These are phyloP conservation scores for Cathartes aura DNA, from an alignment of 2,113 vertebrate genomes.

Conservation along the genomic window DNA sequence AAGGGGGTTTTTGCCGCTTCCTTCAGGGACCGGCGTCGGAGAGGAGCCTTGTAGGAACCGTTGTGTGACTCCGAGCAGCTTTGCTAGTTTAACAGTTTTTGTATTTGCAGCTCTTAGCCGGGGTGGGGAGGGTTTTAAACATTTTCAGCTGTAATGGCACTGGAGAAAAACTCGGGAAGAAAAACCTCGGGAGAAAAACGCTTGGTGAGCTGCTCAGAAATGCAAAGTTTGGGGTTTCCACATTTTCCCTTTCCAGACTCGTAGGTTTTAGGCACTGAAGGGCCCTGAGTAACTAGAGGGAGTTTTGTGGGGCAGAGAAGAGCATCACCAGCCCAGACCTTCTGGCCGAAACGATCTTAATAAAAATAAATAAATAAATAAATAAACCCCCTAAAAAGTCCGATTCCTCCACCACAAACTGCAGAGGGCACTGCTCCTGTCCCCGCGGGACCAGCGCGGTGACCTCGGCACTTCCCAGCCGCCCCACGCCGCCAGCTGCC, in stretches of 20 bases:
- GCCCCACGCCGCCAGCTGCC: not conserved
- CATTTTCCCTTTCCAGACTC: not conserved
- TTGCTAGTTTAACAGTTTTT: not conserved
- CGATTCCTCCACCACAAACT: not conserved
- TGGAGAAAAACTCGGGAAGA: not conserved
- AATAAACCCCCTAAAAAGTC: not conserved
- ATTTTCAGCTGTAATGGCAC: not conserved
- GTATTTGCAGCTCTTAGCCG: not conserved
- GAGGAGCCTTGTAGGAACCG: not conserved
- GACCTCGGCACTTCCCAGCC: not conserved
- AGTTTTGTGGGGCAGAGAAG: not conserved
- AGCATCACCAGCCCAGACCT: not conserved
- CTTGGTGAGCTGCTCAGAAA: not conserved
- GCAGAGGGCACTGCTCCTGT: not conserved
- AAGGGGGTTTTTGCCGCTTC: not conserved
- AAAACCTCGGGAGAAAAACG: not conserved
- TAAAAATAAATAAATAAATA: not conserved
- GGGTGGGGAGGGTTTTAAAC: not conserved
- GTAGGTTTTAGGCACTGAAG: not conserved
- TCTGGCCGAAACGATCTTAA: not conserved
- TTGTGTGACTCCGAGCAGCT: not conserved
- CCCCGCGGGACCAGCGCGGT: not conserved
- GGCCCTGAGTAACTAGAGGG: not conserved
- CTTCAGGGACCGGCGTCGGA: not conserved
- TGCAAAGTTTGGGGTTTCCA: not conserved